Evolutionary conservation across 2,113 vertebrate genomes (phyloP), one percentile per base, ranked within the genome.

Genomic region (Chloebia gouldiae): DNA sequence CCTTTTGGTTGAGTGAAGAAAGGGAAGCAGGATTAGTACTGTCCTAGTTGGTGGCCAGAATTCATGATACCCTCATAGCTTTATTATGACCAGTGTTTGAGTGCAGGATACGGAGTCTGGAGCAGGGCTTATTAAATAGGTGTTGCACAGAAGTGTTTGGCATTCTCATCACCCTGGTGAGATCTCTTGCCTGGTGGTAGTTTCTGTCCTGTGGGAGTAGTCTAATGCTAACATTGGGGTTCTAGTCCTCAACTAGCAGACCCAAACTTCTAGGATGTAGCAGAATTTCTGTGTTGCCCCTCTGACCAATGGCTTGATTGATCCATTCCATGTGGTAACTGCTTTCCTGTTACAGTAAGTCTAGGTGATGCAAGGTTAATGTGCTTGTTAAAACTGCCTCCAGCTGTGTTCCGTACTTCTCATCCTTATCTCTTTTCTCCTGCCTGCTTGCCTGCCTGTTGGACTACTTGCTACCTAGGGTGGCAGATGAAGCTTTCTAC

Each of bases 401-500:
- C 44, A 53, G 39, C 88, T 95, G 44, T 95, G 25, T 95, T 97
- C 94, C 13, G 37, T 97, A 95, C 97, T 98, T 98, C 98, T 99
- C 98, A 98, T 84, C 98, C 98, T 96, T 99, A 95, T 99, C 97
- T 99, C 96, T 98, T 99, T 98, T 98, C 75, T 98, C 98, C 98
- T 98, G 96, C 97, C 98, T 98, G 98, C 98, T 98, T 98, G 98
- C 98, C 98, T 98, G 95, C 98, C 98, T 98, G 97, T 97, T 97
- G 98, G 98, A 98, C 97, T 93, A 97, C 98, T 98, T 98, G 98
- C 98, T 98, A 98, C 98, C 98, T 99, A 99, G 99, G 98, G 99
- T 99, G 97, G 98, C 99, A 99, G 99, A 99, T 97, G 99, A 99
- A 98, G 99, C 99, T 98, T 99, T 99, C 99, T 99, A 99, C 99